Evolutionary conservation across 1,140 invertebrate genomes (phyloP).

Genomic region (Caenorhabditis tropicalis): DNA sequence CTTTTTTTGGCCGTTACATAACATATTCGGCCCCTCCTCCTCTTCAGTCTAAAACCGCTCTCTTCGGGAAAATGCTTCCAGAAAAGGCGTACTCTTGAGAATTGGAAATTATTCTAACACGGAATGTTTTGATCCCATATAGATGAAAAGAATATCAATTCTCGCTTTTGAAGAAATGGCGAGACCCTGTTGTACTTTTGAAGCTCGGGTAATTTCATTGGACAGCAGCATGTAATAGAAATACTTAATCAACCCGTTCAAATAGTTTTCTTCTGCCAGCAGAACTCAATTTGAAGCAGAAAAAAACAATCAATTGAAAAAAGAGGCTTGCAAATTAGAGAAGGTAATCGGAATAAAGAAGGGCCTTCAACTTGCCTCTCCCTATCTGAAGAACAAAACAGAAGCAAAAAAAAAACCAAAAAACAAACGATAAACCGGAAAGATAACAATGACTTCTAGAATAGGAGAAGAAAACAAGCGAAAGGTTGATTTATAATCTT

Average conservation of each 20-base stretch:
- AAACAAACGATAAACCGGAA: not conserved
- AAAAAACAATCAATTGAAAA: constrained; percentile 37
- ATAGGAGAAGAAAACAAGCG: not conserved
- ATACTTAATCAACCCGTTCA: not conserved
- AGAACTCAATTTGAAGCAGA: not conserved
- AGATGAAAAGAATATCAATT: not conserved
- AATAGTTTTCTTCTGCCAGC: not conserved
- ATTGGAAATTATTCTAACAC: constrained; percentile 41
- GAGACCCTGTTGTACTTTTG: not conserved
- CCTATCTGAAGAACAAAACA: not conserved
- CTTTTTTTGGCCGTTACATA: constrained; percentile 37
- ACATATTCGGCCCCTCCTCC: not conserved
- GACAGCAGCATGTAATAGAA: not conserved
- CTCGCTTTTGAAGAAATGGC: not conserved
- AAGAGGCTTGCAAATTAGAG: not conserved
- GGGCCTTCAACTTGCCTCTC: not conserved
- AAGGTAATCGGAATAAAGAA: not conserved
- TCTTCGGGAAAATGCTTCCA: not conserved
- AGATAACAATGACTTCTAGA: constrained; percentile 25
- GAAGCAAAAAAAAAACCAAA: not conserved
- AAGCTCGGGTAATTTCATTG: not conserved
- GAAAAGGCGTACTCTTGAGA: constrained; percentile 29
- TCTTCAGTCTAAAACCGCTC: not conserved
- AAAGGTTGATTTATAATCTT: constrained; percentile 27
- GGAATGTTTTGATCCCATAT: constrained; percentile 11